Conservation (phyloP, 2,113 vertebrate species). For the Catharus minimus region DNA sequence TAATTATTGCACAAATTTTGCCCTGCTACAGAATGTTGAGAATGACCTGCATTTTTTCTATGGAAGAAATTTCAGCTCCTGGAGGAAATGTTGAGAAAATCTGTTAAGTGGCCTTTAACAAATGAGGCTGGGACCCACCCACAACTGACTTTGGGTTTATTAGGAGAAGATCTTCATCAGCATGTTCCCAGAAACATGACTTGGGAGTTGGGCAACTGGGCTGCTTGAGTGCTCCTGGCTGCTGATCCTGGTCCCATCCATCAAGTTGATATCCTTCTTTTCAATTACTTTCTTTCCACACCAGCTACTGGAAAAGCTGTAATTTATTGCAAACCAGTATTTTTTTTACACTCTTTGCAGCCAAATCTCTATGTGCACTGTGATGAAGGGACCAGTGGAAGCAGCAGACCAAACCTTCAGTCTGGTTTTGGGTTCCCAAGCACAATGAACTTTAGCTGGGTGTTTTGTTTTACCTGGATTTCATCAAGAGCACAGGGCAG, state of each 20-base stretch:
- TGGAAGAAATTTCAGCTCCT: not conserved
- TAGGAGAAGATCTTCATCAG: not conserved
- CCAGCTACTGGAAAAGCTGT: not conserved
- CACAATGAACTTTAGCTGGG: not conserved
- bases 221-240: not conserved
- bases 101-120: not conserved
- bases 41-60: fast-evolving
- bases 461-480: conserved; percentile 8
- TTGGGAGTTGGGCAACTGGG: not conserved
- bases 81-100: not conserved
- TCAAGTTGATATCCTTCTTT: not conserved
- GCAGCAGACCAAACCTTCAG: not conserved
- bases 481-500: not conserved
- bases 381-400: not conserved
- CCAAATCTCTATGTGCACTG: not conserved
- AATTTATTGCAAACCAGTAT: not conserved
- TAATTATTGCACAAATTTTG: not conserved
- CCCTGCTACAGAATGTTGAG: not conserved
- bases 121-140: not conserved
- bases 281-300: not conserved
- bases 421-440: not conserved
- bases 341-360: not conserved
- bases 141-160: not conserved
- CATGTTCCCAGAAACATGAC: not conserved
- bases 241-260: not conserved